A percentile compares a stretch with the other conserved stretches of the same genome.
Evolutionary conservation across 2,113 vertebrate species (phyloP).

Genomic region (Helogale parvula): DNA sequence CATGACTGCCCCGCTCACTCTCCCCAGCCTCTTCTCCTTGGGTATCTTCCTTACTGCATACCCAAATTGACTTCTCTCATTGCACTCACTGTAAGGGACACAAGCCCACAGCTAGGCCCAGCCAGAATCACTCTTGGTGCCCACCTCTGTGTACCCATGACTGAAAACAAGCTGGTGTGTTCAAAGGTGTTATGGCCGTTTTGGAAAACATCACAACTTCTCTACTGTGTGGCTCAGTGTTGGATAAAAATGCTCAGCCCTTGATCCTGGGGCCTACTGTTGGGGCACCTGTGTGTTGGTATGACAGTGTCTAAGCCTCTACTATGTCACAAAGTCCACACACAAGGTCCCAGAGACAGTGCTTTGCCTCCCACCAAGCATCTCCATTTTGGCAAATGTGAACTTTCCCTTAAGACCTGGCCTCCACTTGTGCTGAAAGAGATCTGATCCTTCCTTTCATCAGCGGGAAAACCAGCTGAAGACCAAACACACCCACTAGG

Average conservation of each 20-base stretch:
- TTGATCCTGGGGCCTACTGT: neutral
- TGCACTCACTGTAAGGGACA: neutral
- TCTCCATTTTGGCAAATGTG: neutral
- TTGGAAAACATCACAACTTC: neutral
- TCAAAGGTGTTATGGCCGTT: neutral
- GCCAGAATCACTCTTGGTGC: neutral
- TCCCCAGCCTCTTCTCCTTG: neutral
- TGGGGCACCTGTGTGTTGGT: neutral
- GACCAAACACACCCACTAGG: conserved; percentile 30
- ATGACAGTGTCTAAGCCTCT: neutral
- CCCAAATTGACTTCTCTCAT: neutral
- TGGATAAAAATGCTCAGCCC: neutral
- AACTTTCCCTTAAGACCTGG: neutral
- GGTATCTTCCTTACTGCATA: neutral
- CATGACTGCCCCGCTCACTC: neutral
- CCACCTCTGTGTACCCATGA: neutral
- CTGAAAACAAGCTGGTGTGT: neutral
- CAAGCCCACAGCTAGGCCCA: neutral
- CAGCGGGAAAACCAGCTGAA: neutral
- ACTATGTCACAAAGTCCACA: neutral
- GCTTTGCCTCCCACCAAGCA: neutral
- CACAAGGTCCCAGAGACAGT: neutral
- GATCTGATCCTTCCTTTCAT: neutral
- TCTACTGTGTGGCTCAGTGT: neutral
- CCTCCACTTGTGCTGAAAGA: neutral